Evolutionary conservation across 2,113 vertebrate species (phyloP), one percentile per base, ranked within the genome.

Genomic region (Chitala chitala): DNA sequence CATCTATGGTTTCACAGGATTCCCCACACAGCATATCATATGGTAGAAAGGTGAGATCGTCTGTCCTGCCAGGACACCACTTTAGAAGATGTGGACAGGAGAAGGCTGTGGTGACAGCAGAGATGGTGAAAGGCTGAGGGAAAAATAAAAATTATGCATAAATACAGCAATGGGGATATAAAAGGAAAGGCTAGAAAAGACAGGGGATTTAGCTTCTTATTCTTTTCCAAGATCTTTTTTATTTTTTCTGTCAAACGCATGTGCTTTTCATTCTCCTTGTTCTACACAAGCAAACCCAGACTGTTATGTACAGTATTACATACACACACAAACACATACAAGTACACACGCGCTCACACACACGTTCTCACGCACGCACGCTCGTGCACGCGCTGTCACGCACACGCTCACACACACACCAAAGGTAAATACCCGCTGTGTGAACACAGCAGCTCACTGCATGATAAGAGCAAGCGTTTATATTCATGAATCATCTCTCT

Each of bases 21-120:
- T 80, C 80, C 78, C 70, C 3, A 65, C 48, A 38, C 2, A 75
- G 64, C 72, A 48, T 64, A 74, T 84, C 48, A 74, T 71, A 63
- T 80, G 74, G 82, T 73, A 42, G 76, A 65, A 6, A 69, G 77
- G 77, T 76, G 68, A 76, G 69, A 80, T 69, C 50, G 63, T 36
- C 40, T 29, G 63, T 51, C 72, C 73, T 38, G 73, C 73, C 58
- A 72, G 50, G 51, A 77, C 56, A 77, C 61, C 69, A 29, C 12
- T 40, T 4, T 1, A 33, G 42, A 51, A 24, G 74, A 61, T 46
- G n/a, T 54, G 55, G 58, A 15, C 17, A 69, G 55, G 44, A 73
- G 40, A 53, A 56, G 44, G 61, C 72, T 15, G 58, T 20, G 38
- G 50, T 46, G 33, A 1, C 12, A 22, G 33, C 36, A 5, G 31